Evolutionary conservation across 1,140 invertebrate genomes (phyloP).

Genomic region (Euura saliciscinereae): DNA sequence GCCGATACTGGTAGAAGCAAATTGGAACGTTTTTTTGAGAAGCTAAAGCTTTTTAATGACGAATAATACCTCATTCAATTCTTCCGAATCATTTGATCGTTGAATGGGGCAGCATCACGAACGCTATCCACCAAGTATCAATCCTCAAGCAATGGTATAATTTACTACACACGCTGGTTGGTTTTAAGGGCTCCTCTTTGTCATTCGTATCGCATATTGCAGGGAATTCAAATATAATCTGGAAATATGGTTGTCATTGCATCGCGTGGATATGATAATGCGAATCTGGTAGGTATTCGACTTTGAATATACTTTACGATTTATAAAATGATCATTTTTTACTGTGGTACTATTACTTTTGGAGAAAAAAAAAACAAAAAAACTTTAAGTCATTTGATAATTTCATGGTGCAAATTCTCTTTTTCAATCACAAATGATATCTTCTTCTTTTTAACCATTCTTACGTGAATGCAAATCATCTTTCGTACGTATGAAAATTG

Average conservation of each 20-base stretch:
- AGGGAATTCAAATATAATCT: background rate
- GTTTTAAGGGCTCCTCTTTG: background rate
- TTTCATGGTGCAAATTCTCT: background rate
- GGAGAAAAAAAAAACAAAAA: background rate
- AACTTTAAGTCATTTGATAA: background rate
- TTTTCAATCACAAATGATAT: too few species aligned
- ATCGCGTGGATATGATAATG: background rate
- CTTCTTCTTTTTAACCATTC: background rate
- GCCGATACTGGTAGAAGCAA: too few species aligned
- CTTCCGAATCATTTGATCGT: background rate
- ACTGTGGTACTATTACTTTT: background rate
- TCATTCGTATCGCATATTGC: background rate
- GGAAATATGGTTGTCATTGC: background rate
- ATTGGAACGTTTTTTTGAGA: too few species aligned
- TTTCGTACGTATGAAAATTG: background rate
- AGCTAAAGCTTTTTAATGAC: too few species aligned
- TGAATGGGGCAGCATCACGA: background rate
- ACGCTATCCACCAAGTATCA: background rate
- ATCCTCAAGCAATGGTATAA: background rate
- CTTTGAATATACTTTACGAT: background rate
- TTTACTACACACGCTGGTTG: background rate
- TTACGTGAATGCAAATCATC: background rate
- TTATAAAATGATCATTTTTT: background rate
- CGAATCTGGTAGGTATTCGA: background rate
- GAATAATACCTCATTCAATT: background rate